These are phyloP conservation scores for Heliconius aoede DNA, from an alignment of 2,888 invertebrate genomes.

Conservation along the genomic window DNA sequence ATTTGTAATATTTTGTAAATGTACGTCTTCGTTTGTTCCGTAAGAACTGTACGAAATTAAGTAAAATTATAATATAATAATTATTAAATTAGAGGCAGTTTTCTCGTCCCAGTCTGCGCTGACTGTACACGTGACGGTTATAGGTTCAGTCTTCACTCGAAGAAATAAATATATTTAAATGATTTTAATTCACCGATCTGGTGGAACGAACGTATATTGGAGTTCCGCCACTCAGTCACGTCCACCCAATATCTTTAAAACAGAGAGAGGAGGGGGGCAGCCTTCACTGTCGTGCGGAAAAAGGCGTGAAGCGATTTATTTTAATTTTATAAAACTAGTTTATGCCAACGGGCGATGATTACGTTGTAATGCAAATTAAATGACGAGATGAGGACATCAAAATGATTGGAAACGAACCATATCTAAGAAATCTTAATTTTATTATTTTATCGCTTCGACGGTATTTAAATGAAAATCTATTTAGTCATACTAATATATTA, in stretches of 20 bases:
- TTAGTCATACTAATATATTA: slow-evolving; percentile 8
- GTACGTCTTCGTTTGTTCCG: too few relatives aligned
- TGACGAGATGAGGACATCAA: not conserved
- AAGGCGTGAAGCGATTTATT: too few relatives aligned
- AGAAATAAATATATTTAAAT: not conserved
- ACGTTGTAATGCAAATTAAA: not conserved
- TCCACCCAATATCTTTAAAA: not conserved
- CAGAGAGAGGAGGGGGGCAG: not conserved
- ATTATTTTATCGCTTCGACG: not conserved
- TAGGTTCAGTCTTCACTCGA: not conserved
- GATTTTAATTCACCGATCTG: not conserved
- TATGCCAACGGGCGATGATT: not conserved
- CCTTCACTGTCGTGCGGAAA: too few relatives aligned
- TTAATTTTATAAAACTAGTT: not conserved
- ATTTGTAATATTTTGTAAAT: too few relatives aligned
- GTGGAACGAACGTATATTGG: not conserved
- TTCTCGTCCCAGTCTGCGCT: not conserved
- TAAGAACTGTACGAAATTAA: not conserved
- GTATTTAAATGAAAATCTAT: not conserved
- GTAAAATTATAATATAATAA: not conserved
- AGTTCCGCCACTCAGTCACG: too few relatives aligned
- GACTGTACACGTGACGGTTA: not conserved
- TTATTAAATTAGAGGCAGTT: not conserved
- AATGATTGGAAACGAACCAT: not conserved
- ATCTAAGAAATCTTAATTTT: not conserved